phyloP scores from a whole-genome alignment of 2,888 invertebrate species.

The Acholoe squamosa region DNA sequence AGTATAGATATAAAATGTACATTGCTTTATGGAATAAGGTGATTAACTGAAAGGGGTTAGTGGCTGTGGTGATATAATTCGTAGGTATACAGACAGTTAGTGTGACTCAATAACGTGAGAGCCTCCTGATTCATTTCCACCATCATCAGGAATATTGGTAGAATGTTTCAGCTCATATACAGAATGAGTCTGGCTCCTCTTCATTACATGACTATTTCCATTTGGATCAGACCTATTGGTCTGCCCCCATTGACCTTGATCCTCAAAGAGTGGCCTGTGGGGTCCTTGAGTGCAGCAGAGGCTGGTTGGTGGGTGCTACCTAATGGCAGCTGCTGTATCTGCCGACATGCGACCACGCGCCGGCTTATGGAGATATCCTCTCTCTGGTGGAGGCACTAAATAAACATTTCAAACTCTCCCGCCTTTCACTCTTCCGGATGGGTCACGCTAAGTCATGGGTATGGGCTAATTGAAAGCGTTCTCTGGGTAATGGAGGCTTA shows the following conservation, averaged over 20 bases:
- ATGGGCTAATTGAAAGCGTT: slow-evolving; percentile 1
- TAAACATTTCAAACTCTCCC: background rate
- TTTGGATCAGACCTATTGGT: background rate
- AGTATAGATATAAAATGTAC: too few species aligned
- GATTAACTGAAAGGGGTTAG: too few species aligned
- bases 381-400: background rate
- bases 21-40: too few species aligned
- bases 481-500: slow-evolving; percentile 3
- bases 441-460: background rate
- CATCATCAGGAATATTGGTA: too few species aligned
- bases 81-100: too few species aligned
- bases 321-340: background rate
- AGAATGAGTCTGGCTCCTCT: background rate
- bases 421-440: slow-evolving; percentile 11
- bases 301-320: background rate
- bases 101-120: too few species aligned
- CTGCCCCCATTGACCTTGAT: background rate
- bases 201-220: slow-evolving; percentile 21
- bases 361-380: background rate
- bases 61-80: too few species aligned
- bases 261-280: background rate
- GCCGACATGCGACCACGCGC: background rate
- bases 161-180: too few species aligned
- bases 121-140: too few species aligned
- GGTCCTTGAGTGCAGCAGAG: background rate